A percentile compares a stretch with the other conserved stretches of the same genome.
Conservation (phyloP, 2,888 invertebrate genomes). For the Argyra leucocephala region DNA sequence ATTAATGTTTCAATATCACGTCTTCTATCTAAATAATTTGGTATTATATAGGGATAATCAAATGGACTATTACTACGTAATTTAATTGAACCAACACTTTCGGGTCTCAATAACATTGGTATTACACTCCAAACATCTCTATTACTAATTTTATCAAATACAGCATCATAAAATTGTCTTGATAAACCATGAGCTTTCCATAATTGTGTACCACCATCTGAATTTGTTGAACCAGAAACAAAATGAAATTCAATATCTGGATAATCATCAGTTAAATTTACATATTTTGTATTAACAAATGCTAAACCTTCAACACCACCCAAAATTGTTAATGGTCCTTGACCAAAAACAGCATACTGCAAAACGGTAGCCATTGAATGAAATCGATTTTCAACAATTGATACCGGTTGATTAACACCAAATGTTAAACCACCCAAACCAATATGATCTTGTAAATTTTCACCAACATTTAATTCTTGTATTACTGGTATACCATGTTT, state of each 20-base stretch:
- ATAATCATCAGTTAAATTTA: slow-evolving; percentile 67
- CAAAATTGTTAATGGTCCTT: slow-evolving; percentile 74
- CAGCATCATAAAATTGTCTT: slow-evolving; percentile 62
- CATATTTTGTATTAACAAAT: slow-evolving; percentile 79
- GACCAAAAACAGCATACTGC: slow-evolving; percentile 74
- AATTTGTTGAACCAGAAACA: slow-evolving; percentile 75
- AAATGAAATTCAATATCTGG: slow-evolving; percentile 88
- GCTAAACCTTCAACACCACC: slow-evolving; percentile 85
- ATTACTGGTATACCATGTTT: slow-evolving; percentile 68
- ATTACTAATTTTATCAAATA: slow-evolving; percentile 65
- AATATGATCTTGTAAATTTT: slow-evolving; percentile 82
- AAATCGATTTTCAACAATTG: slow-evolving; percentile 68
- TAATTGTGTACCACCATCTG: slow-evolving; percentile 74
- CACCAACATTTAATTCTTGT: slow-evolving; percentile 71
- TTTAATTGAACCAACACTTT: slow-evolving; percentile 71
- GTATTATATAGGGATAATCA: slow-evolving; percentile 80
- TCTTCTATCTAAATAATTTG: slow-evolving; percentile 79
- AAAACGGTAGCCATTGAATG: slow-evolving; percentile 70
- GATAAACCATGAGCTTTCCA: slow-evolving; percentile 70
- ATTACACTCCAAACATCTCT: slow-evolving; percentile 76
- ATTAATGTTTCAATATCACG: slow-evolving; percentile 69
- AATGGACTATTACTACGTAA: slow-evolving; percentile 74
- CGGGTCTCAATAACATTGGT: slow-evolving; percentile 74
- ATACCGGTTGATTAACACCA: slow-evolving; percentile 64
- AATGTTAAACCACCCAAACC: slow-evolving; percentile 79